These are phyloP conservation scores for Ciconia stormi DNA, from an alignment of 2,113 vertebrate species.

Conservation along the genomic window DNA sequence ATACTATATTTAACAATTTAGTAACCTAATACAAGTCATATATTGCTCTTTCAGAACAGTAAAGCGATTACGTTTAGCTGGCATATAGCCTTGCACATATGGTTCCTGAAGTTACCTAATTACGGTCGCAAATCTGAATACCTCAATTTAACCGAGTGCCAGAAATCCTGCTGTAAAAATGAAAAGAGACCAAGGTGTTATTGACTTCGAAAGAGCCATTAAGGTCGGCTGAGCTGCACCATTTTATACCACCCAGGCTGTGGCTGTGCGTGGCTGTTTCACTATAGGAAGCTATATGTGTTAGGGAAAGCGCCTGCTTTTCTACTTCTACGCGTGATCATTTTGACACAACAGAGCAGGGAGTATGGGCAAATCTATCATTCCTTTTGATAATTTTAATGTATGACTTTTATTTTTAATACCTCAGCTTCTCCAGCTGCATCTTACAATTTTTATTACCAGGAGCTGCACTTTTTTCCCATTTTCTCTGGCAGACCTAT, in stretches of 20 bases:
- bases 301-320: neutral
- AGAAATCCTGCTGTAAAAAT: neutral
- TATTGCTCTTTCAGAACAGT: neutral
- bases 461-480: neutral
- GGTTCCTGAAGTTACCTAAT: neutral
- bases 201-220: neutral
- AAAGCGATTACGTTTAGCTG: rapidly evolving
- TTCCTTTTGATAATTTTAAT: neutral
- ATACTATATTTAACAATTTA: neutral
- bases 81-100: neutral
- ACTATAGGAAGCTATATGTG: neutral
- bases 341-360: neutral
- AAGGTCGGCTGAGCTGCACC: neutral
- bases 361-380: neutral
- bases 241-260: rapidly evolving
- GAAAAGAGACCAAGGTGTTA: neutral
- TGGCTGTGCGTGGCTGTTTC: neutral
- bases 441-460: neutral
- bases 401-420: neutral
- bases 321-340: rapidly evolving
- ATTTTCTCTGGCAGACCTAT: neutral
- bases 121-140: neutral
- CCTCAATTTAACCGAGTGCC: rapidly evolving
- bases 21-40: too few relatives aligned
- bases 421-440: neutral